Percentiles rank a stretch among this genome's conserved stretches.
These are phyloP conservation scores for Ochlodes sylvanus DNA, from an alignment of 2,888 invertebrate genomes.

Conservation along the genomic window DNA sequence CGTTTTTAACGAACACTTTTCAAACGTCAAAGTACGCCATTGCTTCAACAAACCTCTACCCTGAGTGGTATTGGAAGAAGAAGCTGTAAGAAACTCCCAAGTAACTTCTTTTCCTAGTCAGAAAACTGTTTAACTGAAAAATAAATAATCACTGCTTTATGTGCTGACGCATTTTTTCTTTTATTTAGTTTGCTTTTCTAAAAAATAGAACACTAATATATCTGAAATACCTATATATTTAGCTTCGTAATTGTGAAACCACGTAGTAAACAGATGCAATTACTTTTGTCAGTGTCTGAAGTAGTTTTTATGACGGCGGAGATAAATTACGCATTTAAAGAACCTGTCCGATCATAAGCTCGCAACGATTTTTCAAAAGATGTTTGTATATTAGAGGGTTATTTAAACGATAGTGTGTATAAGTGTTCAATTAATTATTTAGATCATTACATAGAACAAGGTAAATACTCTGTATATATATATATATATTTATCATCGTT, in stretches of 20 bases:
- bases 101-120: no score
- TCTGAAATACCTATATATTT: conserved; percentile 7
- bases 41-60: no score
- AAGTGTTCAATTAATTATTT: no score
- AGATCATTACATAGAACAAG: no score
- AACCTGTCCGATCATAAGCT: neutral
- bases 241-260: conserved; percentile 9
- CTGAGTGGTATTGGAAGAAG: no score
- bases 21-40: no score
- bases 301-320: conserved; percentile 17
- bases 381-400: neutral
- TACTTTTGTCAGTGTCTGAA: conserved; percentile 14
- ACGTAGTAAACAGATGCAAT: conserved; percentile 17
- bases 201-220: conserved; percentile 6
- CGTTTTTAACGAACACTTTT: no score
- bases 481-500: no score
- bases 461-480: no score
- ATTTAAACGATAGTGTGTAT: no score
- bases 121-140: neutral
- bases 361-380: neutral
- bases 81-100: no score
- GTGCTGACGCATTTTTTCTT: neutral
- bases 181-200: neutral
- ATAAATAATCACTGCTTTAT: neutral
- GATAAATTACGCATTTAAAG: conserved; percentile 15